These are phyloP conservation scores for Ooceraea biroi DNA, from an alignment of 1,140 invertebrate genomes.

Conservation along the genomic window DNA sequence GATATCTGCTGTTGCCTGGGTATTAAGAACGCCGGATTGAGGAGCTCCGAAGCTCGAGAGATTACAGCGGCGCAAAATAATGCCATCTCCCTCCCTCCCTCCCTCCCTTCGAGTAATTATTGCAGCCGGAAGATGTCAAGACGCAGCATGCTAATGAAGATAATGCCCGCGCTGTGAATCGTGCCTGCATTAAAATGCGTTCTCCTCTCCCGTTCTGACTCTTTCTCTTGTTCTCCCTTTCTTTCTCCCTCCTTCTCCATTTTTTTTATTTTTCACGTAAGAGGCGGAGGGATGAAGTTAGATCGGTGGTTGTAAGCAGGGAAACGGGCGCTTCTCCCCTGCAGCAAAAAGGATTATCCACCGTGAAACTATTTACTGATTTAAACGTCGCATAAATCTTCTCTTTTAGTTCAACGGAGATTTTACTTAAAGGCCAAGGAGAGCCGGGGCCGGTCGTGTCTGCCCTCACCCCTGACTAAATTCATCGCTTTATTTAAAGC, in stretches of 20 bases:
- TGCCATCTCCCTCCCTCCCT: background rate
- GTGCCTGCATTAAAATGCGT: slow-evolving; percentile 43
- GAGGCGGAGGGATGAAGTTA: background rate
- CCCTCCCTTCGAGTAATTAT: slow-evolving; percentile 28
- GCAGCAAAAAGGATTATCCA: slow-evolving; percentile 64
- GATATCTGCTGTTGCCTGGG: slow-evolving; percentile 33
- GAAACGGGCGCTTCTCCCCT: slow-evolving; percentile 41
- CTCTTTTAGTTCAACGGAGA: slow-evolving; percentile 63
- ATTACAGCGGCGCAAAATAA: slow-evolving; percentile 45
- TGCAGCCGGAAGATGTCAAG: slow-evolving; percentile 50
- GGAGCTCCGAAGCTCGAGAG: slow-evolving; percentile 19
- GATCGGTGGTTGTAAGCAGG: slow-evolving; percentile 35
- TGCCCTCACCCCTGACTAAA: slow-evolving; percentile 35
- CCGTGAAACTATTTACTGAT: slow-evolving; percentile 73
- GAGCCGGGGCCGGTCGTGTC: background rate
- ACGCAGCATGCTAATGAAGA: slow-evolving; percentile 54
- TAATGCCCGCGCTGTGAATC: slow-evolving; percentile 51
- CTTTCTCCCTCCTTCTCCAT: background rate
- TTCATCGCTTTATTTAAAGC: slow-evolving; percentile 74
- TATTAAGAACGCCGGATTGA: slow-evolving; percentile 42
- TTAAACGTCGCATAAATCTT: slow-evolving; percentile 72
- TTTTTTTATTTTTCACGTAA: background rate
- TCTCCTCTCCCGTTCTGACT: background rate
- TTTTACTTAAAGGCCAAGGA: slow-evolving; percentile 65
- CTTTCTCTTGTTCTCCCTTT: background rate